A percentile compares a stretch with the other conserved stretches of the same genome.
These are phyloP conservation scores for Microctenopoma lineatum DNA, from an alignment of 2,797 vertebrate species.

Conservation along the genomic window DNA sequence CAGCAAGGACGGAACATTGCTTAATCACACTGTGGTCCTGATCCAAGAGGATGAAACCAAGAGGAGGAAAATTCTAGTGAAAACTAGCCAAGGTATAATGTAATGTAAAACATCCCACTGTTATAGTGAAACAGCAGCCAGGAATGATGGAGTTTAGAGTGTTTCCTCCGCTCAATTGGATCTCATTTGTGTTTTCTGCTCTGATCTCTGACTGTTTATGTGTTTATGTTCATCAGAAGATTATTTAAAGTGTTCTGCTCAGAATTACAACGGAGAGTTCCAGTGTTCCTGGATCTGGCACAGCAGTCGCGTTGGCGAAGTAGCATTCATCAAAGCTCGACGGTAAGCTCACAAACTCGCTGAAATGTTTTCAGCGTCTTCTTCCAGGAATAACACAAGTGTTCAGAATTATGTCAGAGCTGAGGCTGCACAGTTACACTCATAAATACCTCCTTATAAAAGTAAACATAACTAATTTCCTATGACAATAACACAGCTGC, in stretches of 20 bases:
- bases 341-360: conserved; percentile 65
- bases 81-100: conserved; percentile 36
- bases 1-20: conserved; percentile 57
- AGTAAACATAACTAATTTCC: conserved; percentile 7
- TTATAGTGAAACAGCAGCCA: background rate
- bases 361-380: conserved; percentile 9
- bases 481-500: conserved; percentile 8
- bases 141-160: background rate
- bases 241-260: conserved; percentile 74
- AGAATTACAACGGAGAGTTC: conserved; percentile 78
- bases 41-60: conserved; percentile 41
- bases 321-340: conserved; percentile 67
- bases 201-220: background rate
- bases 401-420: conserved; percentile 24
- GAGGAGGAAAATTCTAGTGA: conserved; percentile 60
- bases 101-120: background rate
- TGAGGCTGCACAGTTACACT: conserved; percentile 13
- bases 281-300: conserved; percentile 81
- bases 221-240: conserved; percentile 33
- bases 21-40: conserved; percentile 80
- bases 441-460: conserved; percentile 18
- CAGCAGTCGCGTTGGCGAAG: conserved; percentile 58
- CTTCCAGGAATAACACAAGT: conserved; percentile 29
- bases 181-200: background rate
- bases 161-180: background rate